Evolutionary conservation across 2,797 vertebrate genomes (phyloP).

Genomic region (Silurus lanzhouensis): DNA sequence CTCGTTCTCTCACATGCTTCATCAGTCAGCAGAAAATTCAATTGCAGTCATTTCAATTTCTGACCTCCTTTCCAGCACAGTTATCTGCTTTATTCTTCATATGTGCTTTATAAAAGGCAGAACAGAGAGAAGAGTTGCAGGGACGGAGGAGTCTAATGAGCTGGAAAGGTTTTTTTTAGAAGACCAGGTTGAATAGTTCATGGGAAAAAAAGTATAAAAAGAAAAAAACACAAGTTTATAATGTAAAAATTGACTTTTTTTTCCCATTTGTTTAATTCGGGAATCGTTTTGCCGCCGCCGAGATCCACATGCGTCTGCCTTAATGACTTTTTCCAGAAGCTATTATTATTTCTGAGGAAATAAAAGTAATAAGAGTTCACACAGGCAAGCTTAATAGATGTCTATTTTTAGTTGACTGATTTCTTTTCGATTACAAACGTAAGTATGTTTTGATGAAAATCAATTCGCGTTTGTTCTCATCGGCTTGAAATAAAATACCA

Average conservation of each 20-base stretch:
- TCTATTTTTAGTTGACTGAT: neutral
- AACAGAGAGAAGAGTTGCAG: neutral
- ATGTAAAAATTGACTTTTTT: neutral
- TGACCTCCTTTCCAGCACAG: slow-evolving; percentile 21
- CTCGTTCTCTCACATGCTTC: slow-evolving; percentile 11
- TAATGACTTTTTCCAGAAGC: slow-evolving; percentile 2
- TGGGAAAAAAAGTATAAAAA: slow-evolving; percentile 21
- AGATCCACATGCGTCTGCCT: slow-evolving; percentile 25
- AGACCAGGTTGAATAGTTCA: neutral
- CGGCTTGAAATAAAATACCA: no score
- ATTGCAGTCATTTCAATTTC: slow-evolving; percentile 15
- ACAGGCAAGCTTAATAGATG: slow-evolving; percentile 19
- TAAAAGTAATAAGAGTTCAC: neutral
- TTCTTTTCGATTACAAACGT: slow-evolving; percentile 8
- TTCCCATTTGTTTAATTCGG: neutral
- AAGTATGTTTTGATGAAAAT: neutral
- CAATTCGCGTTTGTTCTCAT: no score
- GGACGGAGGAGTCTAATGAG: neutral
- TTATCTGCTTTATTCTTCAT: slow-evolving; percentile 20
- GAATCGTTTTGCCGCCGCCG: neutral
- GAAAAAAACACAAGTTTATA: slow-evolving; percentile 22
- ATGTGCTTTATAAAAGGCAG: slow-evolving; percentile 1
- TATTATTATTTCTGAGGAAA: slow-evolving; percentile 29
- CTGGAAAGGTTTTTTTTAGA: neutral
- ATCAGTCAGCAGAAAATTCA: slow-evolving; percentile 30